Base-by-base conservation (phyloP, 37 sponge, comb jelly and placozoan genomes). In the Oscarella lobularis region DNA sequence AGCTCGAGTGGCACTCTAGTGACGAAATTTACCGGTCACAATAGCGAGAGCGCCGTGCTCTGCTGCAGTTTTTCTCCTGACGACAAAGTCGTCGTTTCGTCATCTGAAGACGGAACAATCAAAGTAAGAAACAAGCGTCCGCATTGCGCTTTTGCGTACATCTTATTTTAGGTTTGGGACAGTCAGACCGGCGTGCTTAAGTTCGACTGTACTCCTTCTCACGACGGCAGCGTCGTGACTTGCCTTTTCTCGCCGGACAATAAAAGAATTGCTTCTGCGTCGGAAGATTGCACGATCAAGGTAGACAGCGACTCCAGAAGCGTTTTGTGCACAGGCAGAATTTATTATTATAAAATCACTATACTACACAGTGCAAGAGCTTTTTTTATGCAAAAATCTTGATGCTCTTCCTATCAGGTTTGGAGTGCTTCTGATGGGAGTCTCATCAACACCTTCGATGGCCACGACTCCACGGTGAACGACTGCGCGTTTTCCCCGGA, bases 31-130 rank as follows among this genome's bases (percentile, higher is more conserved):
- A 48, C 14, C 20, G 60, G 60, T 48, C 60, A 48, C 20, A 48
- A 48, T 27, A 9, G 14, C 20, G 60, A 20, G 9, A 48, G 20
- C 20, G 60, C 60, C 20, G 20, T 20, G 9, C 60, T 9, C 9
- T 48, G 60, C 20, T 48, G 60, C 60, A 20, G 20, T 27, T 87
- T 87, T 73, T 87, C 88, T 74, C 88, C 88, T 20, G 85, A 83
- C 77, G 80, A 78, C 29, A 72, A 35, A 9, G 40, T 40, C 5
- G 67, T 87, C 36, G 88, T 83, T 38, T 80, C 88, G 34, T 83
- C 81, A 31, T 87, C 81, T 66, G 85, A 87, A 48, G 60, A 48
- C 20, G 60, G 60, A 48, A 27, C 60, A 27, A 20, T 48, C 20
- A 48, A 48, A 48, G 60, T 48, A 27, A 27, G 60, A 27, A 48